Evolutionary conservation across 2,888 invertebrate species (phyloP), one percentile per base, ranked within the genome.

Genomic region (Patella pellucida): DNA sequence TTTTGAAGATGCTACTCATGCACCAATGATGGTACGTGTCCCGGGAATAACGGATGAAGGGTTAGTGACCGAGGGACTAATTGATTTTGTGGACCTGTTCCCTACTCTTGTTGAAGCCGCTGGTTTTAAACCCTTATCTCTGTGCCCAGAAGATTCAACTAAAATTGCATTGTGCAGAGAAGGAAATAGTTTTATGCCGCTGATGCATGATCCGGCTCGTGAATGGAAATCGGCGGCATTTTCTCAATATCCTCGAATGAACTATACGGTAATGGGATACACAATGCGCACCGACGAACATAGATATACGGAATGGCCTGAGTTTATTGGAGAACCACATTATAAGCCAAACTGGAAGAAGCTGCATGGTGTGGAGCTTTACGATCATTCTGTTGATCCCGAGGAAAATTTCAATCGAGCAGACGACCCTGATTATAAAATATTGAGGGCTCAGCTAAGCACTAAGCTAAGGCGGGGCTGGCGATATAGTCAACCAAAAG

Each of bases 401-500:
- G 78, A 80, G 27, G 84, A 84, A 73, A 82, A 82, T 56, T 50
- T 62, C 67, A 84, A 84, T 76, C 62, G 73, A 51, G 81, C 76
- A 3, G 68, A 73, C 4, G 69, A 78, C 68, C n/a, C 85, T 9
- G 85, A 89, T 74, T 88, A 93, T 79, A 19, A 62, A 62, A 23
- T 12, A 62, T 7, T 62, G 19, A 23, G n/a, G 19, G 68, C 52
- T 9, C 74, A 81, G 19, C 76, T 87, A n/a, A 80, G 81, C 1
- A 75, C 73, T 50, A 75, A 74, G 67, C 74, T 85, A n/a, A 80
- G 76, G 56, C 72, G 72, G 16, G 86, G 87, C 0, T 87, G 87
- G 87, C 76, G 82, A 62, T 62, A 23, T 23, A 62, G 62, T 62
- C 62, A 62, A 62, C 62, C 62, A 19, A 62, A 62, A 62, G 62